A percentile compares a stretch with the other conserved stretches of the same genome.
phyloP scores from a whole-genome alignment of 2,797 vertebrate genomes.

The Tamandua tetradactyla region DNA sequence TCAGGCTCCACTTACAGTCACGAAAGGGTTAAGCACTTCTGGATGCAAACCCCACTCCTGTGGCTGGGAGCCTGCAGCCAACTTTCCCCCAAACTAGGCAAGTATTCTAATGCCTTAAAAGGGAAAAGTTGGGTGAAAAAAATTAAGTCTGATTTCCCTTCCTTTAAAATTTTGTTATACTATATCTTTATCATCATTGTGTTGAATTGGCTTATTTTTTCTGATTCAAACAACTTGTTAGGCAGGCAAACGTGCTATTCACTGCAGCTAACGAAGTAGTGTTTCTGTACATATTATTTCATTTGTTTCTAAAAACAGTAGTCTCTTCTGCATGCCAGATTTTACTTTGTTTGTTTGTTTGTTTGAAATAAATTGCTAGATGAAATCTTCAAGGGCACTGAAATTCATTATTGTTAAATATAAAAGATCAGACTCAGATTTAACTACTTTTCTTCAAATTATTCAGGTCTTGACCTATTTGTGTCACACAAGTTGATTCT shows the following conservation, averaged over 20 bases:
- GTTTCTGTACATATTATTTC: neutral
- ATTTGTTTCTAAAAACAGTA: neutral
- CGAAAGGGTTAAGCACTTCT: neutral
- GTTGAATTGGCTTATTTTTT: constrained; percentile 47
- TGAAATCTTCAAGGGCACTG: neutral
- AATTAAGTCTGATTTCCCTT: neutral
- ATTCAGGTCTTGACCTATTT: neutral
- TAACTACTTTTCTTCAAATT: neutral
- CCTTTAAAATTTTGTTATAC: neutral
- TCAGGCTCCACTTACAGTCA: no score
- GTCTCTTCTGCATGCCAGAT: neutral
- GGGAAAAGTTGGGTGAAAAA: neutral
- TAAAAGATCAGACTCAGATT: neutral
- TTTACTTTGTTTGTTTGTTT: neutral
- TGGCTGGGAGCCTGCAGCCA: neutral
- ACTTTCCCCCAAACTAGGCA: neutral
- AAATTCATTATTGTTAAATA: neutral
- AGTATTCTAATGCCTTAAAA: constrained; percentile 35
- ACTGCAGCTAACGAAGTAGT: neutral
- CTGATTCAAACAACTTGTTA: neutral
- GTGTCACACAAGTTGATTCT: neutral
- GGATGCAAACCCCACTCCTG: neutral
- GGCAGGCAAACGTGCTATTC: neutral
- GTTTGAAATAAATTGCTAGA: neutral
- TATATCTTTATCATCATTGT: neutral